Evolutionary conservation across 2,888 invertebrate species (phyloP), one percentile per base, ranked within the genome.

Genomic region (Aleiodes leptofemur): DNA sequence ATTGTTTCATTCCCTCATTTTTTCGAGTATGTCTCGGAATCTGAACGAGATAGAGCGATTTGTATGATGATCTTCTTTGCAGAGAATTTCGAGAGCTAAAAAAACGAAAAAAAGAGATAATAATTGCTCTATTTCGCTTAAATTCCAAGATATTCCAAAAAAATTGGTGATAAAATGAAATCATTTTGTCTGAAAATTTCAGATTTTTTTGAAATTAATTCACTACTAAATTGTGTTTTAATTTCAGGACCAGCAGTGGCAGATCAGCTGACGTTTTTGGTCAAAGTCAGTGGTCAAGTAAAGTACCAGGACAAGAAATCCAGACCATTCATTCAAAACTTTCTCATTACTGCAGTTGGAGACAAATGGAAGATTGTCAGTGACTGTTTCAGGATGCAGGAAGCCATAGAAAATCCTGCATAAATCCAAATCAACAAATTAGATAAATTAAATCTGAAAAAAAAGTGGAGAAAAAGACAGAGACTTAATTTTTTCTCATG

Each of bases 341-440:
- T 98, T 86, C 91, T 97, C 34, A 94, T 98, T 71, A 96, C 97
- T 0, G 96, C 96, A 5, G 93, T 95, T 78, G 96, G 94, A 14
- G 96, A 96, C 81, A 97, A 97, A 86, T 98, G 97, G 97, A 97
- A 97, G 90, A 96, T 98, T 81, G 96, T 96, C 11, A 96, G 95
- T 57, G 97, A 98, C 87, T 95, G 95, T 83, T 97, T 96, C 84
- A 92, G 97, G 85, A 91, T 96, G 82, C 95, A 96, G 91, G 96
- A 88, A 81, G 72, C 83, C 3, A 23, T 84, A 48, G 85, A 87
- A 7, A 79, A 66, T 74, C 72, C 77, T 13, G 7, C 29, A 31
- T 53, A 14, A 51, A n/a, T 51, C 14, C 16, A n/a, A 59, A 48
- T 23, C 8, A 29, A 29, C 9, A 13, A 31, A 68, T 23, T 53